A percentile compares a stretch with the other conserved stretches of the same genome.
Conservation (phyloP, 2,888 invertebrate genomes). For the Branchellion lobata region DNA sequence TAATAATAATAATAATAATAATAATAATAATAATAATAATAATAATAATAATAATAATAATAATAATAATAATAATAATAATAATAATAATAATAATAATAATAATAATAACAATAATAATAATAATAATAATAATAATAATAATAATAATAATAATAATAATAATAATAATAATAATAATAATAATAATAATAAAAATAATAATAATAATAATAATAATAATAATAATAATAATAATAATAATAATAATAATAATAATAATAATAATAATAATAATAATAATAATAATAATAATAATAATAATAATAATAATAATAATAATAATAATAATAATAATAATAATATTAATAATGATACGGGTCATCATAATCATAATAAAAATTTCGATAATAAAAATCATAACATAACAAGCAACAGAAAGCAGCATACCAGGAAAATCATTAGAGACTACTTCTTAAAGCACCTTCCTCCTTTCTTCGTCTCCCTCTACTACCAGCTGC, state of each 20-base stretch:
- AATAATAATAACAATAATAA: not conserved
- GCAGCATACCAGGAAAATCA: too few species aligned
- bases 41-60: too few species aligned
- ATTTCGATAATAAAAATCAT: too few species aligned
- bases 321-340: not conserved
- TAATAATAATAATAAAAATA: conserved; percentile 4
- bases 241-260: not conserved
- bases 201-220: conserved; percentile 5
- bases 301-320: conserved; percentile 10
- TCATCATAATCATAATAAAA: too few species aligned
- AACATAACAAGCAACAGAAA: too few species aligned
- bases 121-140: not conserved
- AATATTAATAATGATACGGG: not conserved
- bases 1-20: too few species aligned
- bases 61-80: too few species aligned
- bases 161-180: conserved; percentile 5
- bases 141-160: conserved; percentile 5
- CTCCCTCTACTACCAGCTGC: too few species aligned
- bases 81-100: too few species aligned
- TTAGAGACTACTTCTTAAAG: too few species aligned
- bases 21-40: too few species aligned
- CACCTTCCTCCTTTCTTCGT: too few species aligned
- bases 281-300: not conserved
- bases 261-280: not conserved
- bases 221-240: conserved; percentile 5